A percentile compares a stretch with the other conserved stretches of the same genome.
phyloP scores from a whole-genome alignment of 2,888 invertebrate species.

The Lepidonotus clava region DNA sequence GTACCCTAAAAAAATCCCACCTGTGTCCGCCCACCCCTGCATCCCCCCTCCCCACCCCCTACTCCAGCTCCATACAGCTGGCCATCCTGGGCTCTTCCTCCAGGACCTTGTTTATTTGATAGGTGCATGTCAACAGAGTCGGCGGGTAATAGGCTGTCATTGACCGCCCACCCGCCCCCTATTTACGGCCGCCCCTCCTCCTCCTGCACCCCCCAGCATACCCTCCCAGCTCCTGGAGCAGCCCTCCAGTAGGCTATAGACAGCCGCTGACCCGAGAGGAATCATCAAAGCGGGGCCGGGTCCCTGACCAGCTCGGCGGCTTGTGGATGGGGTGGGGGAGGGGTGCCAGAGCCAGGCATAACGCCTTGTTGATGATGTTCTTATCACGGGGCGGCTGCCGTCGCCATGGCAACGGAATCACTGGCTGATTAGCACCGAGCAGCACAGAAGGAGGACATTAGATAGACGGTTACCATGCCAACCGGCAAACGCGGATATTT shows the following conservation, averaged over 20 bases:
- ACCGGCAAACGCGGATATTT: neutral
- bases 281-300: neutral
- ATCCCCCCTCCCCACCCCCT: neutral
- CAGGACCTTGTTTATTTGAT: constrained; percentile 49
- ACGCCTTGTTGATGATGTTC: constrained; percentile 28
- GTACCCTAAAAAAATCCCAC: too few species aligned
- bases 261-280: neutral
- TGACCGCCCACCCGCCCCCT: neutral
- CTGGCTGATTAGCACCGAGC: constrained; percentile 29
- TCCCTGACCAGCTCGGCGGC: neutral
- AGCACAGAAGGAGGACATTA: constrained; percentile 2
- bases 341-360: constrained; percentile 7
- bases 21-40: too few species aligned
- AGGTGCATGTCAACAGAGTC: constrained; percentile 49
- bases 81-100: neutral
- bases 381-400: constrained; percentile 22
- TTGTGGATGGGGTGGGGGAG: neutral
- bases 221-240: neutral
- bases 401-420: constrained; percentile 48
- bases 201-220: neutral
- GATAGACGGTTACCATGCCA: constrained; percentile 31
- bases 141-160: constrained; percentile 31
- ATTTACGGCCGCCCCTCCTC: neutral
- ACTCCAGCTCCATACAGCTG: constrained; percentile 15
- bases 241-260: neutral